Evolutionary conservation across 2,113 vertebrate species (phyloP).

Genomic region (Amphilophus citrinellus): DNA sequence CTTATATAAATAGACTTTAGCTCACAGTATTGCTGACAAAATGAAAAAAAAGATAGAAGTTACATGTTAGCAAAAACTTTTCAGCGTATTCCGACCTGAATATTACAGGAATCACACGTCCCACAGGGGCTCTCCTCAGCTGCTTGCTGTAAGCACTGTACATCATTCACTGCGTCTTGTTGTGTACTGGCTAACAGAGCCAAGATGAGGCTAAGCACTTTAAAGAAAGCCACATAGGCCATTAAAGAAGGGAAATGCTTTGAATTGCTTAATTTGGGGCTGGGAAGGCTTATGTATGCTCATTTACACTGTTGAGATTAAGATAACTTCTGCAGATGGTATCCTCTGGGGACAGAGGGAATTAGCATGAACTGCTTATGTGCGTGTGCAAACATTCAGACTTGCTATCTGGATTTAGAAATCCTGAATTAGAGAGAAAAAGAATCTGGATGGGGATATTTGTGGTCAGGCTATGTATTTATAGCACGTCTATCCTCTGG

Average conservation of each 20-base stretch:
- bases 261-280: conserved; percentile 33
- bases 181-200: conserved; percentile 26
- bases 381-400: conserved; percentile 19
- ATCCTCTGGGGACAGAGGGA: conserved; percentile 12
- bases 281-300: conserved; percentile 19
- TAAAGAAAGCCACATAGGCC: conserved; percentile 41
- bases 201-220: conserved; percentile 50
- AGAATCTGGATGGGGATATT: conserved; percentile 31
- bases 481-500: conserved; percentile 63
- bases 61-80: not conserved
- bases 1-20: conserved; percentile 7
- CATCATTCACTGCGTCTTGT: conserved; percentile 12
- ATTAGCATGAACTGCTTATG: conserved; percentile 42
- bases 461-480: conserved; percentile 62
- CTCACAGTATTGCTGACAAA: not conserved
- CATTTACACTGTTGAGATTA: conserved; percentile 49
- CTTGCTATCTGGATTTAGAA: conserved; percentile 37
- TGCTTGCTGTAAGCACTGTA: not conserved
- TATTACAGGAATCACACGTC: not conserved
- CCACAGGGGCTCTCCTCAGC: not conserved
- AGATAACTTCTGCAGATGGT: conserved; percentile 36
- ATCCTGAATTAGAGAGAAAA: conserved; percentile 61
- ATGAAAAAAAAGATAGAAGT: not conserved
- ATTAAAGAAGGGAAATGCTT: conserved; percentile 20
- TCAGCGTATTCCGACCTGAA: conserved; percentile 1